These are phyloP conservation scores for Hippoglossus stenolepis DNA, from an alignment of 2,113 vertebrate species.

Conservation along the genomic window DNA sequence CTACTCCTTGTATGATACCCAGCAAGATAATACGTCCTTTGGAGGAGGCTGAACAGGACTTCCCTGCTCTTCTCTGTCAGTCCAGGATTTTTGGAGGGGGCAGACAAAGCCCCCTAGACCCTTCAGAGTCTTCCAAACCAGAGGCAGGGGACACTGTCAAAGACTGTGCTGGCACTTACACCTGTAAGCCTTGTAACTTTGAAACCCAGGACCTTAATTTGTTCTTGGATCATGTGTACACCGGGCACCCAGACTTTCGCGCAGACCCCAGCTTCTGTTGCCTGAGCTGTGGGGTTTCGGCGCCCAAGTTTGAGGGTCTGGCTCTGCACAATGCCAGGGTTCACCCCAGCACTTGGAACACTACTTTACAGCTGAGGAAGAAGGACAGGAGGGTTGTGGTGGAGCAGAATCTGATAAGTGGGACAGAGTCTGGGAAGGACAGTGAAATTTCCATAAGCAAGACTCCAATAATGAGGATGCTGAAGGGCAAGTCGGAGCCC, in stretches of 20 bases:
- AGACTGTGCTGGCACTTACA: conserved; percentile 84
- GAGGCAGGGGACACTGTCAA: conserved; percentile 71
- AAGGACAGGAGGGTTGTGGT: conserved; percentile 84
- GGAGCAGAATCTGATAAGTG: conserved; percentile 85
- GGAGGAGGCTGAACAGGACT: conserved; percentile 82
- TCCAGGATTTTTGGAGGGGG: conserved; percentile 52
- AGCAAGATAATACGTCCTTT: conserved; percentile 85
- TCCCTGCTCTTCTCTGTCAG: conserved; percentile 67
- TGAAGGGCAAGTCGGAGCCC: conserved; percentile 92
- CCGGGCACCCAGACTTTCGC: conserved; percentile 90
- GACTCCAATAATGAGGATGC: conserved; percentile 98
- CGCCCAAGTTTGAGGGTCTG: conserved; percentile 91
- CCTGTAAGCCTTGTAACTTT: conserved; percentile 91
- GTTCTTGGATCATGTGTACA: conserved; percentile 93
- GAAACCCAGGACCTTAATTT: conserved; percentile 90
- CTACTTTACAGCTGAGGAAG: conserved; percentile 88
- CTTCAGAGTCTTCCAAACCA: conserved; percentile 57
- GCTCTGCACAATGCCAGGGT: conserved; percentile 90
- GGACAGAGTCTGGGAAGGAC: conserved; percentile 74
- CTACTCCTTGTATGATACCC: conserved; percentile 98
- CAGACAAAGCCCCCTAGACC: conserved; percentile 56
- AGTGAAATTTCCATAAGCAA: conserved; percentile 95
- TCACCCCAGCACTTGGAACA: conserved; percentile 82
- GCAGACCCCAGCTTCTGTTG: conserved; percentile 91
- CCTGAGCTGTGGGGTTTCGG: conserved; percentile 86